Conservation (phyloP, 2,113 vertebrate species). For the Ibidorhyncha struthersii region DNA sequence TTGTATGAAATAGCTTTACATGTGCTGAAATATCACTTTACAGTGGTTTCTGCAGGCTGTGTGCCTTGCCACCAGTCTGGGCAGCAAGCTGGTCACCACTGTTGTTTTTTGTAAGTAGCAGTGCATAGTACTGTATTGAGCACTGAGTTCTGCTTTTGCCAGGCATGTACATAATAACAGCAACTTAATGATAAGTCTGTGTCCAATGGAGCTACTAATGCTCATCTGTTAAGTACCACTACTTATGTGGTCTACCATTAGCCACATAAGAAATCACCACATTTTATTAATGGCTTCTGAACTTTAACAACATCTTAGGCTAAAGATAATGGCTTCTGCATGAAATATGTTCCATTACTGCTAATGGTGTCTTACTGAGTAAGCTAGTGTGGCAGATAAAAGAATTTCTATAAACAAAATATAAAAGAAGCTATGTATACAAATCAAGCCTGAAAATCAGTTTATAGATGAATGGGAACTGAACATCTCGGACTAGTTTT, state of each 20-base stretch:
- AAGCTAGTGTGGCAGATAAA: neutral
- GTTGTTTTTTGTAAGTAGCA: neutral
- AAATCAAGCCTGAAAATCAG: neutral
- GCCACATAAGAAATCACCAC: constrained; percentile 15
- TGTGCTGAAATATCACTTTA: neutral
- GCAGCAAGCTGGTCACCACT: neutral
- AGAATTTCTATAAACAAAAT: constrained; percentile 14
- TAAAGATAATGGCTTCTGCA: constrained; percentile 28
- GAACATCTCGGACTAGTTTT: neutral
- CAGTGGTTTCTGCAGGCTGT: neutral
- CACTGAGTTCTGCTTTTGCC: neutral
- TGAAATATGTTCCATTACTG: neutral
- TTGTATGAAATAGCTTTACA: neutral
- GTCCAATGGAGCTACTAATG: neutral
- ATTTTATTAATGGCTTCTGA: constrained; percentile 62
- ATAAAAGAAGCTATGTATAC: neutral
- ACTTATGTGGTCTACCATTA: constrained; percentile 24
- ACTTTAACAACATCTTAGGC: constrained; percentile 38
- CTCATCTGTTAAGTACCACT: constrained; percentile 22
- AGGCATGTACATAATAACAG: neutral
- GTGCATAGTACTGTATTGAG: neutral
- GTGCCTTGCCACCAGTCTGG: neutral
- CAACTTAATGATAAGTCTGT: neutral
- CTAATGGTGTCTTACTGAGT: neutral
- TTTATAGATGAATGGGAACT: neutral